Conservation (phyloP, 2,113 vertebrate genomes). For the Chaenogobius annularis region DNA sequence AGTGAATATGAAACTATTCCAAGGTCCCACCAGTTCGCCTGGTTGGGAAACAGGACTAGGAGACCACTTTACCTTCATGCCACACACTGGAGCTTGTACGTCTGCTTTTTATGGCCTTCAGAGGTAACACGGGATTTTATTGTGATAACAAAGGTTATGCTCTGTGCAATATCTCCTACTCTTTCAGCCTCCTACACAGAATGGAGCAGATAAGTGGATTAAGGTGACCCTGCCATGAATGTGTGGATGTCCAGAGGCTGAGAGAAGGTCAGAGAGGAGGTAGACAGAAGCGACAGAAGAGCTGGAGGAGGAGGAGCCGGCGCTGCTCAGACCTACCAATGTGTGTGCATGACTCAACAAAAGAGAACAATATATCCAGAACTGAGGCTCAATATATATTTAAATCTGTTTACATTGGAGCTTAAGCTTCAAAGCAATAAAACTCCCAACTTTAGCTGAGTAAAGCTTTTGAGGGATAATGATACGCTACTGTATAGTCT, state of each 20-base stretch:
- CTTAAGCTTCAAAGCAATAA: conserved; percentile 2
- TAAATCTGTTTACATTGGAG: conserved; percentile 6
- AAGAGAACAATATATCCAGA: conserved; percentile 11
- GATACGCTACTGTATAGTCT: not conserved
- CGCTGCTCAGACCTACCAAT: not conserved
- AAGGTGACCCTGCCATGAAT: conserved; percentile 6
- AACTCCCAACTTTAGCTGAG: conserved; percentile 1
- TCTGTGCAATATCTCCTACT: not conserved
- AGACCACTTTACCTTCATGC: not conserved
- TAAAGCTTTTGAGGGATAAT: not conserved
- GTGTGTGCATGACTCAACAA: conserved; percentile 1
- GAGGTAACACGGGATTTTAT: not conserved
- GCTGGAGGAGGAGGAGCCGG: not conserved
- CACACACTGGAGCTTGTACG: not conserved
- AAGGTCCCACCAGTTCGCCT: not conserved
- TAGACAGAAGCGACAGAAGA: not conserved
- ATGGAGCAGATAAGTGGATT: conserved; percentile 10
- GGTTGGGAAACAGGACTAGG: not conserved
- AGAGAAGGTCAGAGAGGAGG: conserved; percentile 7
- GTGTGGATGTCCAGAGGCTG: conserved; percentile 7
- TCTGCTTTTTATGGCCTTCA: not conserved
- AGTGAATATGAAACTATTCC: too few relatives aligned
- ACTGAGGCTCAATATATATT: conserved; percentile 2
- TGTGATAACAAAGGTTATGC: conserved; percentile 19
- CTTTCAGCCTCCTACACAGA: conserved; percentile 1